Conservation (phyloP, 2,888 invertebrate genomes). For the Caenorhabditis zanzibari region DNA sequence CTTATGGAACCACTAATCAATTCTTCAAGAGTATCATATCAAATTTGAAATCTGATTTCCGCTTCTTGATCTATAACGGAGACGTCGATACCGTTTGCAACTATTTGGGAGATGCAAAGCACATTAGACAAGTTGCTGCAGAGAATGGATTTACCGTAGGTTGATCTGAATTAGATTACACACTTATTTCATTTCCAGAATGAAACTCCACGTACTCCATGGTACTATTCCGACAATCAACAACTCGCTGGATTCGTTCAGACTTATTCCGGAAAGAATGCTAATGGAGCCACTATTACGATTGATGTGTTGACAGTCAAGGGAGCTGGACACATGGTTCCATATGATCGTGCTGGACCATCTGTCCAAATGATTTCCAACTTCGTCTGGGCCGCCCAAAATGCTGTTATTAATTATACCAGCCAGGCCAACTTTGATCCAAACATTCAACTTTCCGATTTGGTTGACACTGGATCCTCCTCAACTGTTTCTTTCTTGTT, state of each 20-base stretch:
- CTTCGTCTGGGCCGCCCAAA: conserved; percentile 53
- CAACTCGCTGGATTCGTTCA: conserved; percentile 78
- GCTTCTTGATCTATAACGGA: conserved; percentile 80
- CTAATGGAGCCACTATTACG: conserved; percentile 60
- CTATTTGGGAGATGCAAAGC: conserved; percentile 79
- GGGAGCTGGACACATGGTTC: conserved; percentile 75
- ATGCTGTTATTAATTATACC: conserved; percentile 51
- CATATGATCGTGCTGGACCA: conserved; percentile 69
- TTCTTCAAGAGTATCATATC: conserved; percentile 71
- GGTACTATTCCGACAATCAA: conserved; percentile 72
- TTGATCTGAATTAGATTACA: background rate
- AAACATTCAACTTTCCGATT: conserved; percentile 53
- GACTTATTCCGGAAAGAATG: conserved; percentile 66
- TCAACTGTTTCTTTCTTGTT: conserved; percentile 9
- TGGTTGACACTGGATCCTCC: conserved; percentile 27
- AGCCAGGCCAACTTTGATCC: conserved; percentile 55
- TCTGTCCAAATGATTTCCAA: conserved; percentile 68
- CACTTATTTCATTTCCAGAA: conserved; percentile 46
- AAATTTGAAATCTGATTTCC: conserved; percentile 71
- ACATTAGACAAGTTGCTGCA: conserved; percentile 75
- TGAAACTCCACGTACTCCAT: conserved; percentile 51
- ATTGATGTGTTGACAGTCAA: conserved; percentile 80
- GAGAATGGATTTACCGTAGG: conserved; percentile 54
- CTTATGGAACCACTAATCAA: conserved; percentile 68
- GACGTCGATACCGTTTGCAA: conserved; percentile 80